These are phyloP conservation scores for Festucalex cinctus DNA, from an alignment of 2,113 vertebrate species.

Conservation along the genomic window DNA sequence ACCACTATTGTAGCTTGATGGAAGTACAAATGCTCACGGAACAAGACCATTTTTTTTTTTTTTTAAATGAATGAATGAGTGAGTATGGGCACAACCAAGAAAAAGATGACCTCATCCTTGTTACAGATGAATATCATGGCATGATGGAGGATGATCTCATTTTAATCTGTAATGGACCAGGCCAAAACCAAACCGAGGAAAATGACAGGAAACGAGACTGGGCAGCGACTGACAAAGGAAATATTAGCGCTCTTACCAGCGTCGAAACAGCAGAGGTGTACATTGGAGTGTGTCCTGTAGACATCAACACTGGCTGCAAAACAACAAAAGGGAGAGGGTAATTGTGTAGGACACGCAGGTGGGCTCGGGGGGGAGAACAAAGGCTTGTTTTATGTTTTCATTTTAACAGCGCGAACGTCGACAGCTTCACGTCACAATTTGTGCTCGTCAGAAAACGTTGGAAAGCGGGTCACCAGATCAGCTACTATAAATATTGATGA, in stretches of 20 bases:
- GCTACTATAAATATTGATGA: not conserved
- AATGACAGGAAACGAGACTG: not conserved
- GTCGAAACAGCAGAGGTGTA: slow-evolving; percentile 80
- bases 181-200: not conserved
- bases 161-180: not conserved
- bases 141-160: not conserved
- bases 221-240: slow-evolving; percentile 28
- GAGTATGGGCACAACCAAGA: slow-evolving; percentile 26
- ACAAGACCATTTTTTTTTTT: too few relatives aligned
- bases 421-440: slow-evolving; percentile 12
- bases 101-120: slow-evolving; percentile 33
- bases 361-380: slow-evolving; percentile 20
- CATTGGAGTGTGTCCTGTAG: slow-evolving; percentile 77
- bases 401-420: slow-evolving; percentile 2
- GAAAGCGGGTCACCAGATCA: slow-evolving; percentile 7
- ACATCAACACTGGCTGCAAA: slow-evolving; percentile 80
- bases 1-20: not conserved
- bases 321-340: slow-evolving; percentile 67
- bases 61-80: slow-evolving; percentile 17
- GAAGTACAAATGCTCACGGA: not conserved
- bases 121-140: slow-evolving; percentile 23
- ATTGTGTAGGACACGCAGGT: slow-evolving; percentile 41
- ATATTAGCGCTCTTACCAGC: slow-evolving; percentile 70
- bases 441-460: slow-evolving; percentile 6
- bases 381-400: not conserved